A percentile compares a stretch with the other conserved stretches of the same genome.
Evolutionary conservation across 1,140 invertebrate genomes (phyloP).

Genomic region (Drosophila tristis): DNA sequence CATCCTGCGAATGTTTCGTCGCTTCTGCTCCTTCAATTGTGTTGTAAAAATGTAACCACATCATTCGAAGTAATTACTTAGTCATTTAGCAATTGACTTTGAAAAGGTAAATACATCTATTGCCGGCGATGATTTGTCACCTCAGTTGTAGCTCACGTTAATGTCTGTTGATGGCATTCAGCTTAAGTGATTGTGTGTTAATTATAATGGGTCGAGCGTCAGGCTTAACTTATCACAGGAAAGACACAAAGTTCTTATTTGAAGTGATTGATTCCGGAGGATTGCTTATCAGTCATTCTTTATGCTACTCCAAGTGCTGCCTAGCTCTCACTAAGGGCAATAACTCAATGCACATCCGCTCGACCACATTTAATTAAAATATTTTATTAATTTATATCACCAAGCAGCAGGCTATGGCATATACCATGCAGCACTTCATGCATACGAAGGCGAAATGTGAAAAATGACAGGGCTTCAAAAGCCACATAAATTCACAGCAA

Average conservation of each 20-base stretch:
- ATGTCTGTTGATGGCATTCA: slow-evolving; percentile 2
- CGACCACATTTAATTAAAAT: slow-evolving; percentile 62
- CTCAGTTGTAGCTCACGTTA: not conserved
- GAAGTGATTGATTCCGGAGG: slow-evolving; percentile 14
- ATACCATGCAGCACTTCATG: slow-evolving; percentile 1
- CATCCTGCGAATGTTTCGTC: slow-evolving; percentile 47
- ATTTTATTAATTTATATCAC: slow-evolving; percentile 42
- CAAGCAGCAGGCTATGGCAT: not conserved
- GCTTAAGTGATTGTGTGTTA: slow-evolving; percentile 41
- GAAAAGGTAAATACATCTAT: slow-evolving; percentile 46
- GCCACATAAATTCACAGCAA: slow-evolving; percentile 36
- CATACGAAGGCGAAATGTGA: slow-evolving; percentile 17
- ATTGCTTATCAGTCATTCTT: too few relatives aligned
- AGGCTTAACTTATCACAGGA: slow-evolving; percentile 25
- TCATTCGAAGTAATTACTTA: slow-evolving; percentile 69
- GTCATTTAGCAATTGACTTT: slow-evolving; percentile 68
- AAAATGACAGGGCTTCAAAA: slow-evolving; percentile 38
- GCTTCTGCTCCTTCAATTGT: slow-evolving; percentile 8
- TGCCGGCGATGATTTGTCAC: slow-evolving; percentile 20
- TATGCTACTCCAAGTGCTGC: too few relatives aligned
- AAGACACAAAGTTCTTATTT: not conserved
- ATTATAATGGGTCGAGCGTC: slow-evolving; percentile 8
- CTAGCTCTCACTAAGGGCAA: slow-evolving; percentile 2
- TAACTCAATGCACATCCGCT: slow-evolving; percentile 21
- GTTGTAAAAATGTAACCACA: slow-evolving; percentile 58